Evolutionary conservation across 37 sponge, comb jelly and placozoan genomes (phyloP), one percentile per base, ranked within the genome.

Genomic region (Crambe crambe): DNA sequence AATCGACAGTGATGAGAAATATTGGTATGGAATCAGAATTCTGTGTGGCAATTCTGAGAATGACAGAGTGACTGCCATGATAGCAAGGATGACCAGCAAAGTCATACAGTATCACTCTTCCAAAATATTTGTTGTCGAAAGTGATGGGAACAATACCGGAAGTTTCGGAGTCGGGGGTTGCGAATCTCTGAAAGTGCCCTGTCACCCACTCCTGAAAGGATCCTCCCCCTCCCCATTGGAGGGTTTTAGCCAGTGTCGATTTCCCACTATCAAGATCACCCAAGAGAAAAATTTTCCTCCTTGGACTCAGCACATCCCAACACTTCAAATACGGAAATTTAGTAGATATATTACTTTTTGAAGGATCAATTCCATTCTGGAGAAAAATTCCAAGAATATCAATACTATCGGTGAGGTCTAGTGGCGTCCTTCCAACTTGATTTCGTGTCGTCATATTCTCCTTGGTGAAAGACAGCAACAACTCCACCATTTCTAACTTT

Each of bases 41-140:
- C 6, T 38, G 39, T 17, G 42, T 12, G 59, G 80, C 71, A 1
- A 58, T 18, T 6, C 27, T 80, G 39, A 80, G 70, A 26, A 80
- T 29, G 29, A 69, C 80, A 39, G 80, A 69, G 40, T 80, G 80
- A 70, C 70, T 69, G 20, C 71, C 71, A 39, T 70, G 59, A 37
- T 59, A 80, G 59, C 57, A 23, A 26, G 72, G 56, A 59, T 80
- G 58, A 15, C 80, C 80, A 58, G 80, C 70, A 56, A 80, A 70
- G 38, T 80, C 80, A 25, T 80, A 80, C 23, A 80, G 37, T 20
- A 70, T 42, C 0, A 80, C 71, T 3, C 44, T 4, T 10, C 80
- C 80, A 37, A 80, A 70, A 37, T 80, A 68, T 59, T 51, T 54
- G 71, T 59, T 80, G 1, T 58, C 80, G 38, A 80, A 37, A 22